Conservation (phyloP, 1,140 invertebrate species). For the Lepidotrigona ventralis region DNA sequence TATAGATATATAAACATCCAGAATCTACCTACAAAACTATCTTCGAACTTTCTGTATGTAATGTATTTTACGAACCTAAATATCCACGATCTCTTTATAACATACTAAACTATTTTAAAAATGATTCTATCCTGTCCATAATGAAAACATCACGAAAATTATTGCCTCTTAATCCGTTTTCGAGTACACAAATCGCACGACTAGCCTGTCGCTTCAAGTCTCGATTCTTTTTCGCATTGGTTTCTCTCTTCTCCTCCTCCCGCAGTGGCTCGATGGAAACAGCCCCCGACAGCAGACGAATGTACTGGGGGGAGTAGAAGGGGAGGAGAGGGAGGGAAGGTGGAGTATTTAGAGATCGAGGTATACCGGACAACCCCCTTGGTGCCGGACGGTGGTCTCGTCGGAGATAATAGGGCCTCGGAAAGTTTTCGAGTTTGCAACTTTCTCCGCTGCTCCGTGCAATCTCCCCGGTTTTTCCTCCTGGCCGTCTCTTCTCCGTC, state of each 20-base stretch:
- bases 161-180: not conserved
- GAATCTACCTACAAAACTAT: not conserved
- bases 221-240: not conserved
- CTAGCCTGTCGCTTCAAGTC: not conserved
- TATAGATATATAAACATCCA: not conserved
- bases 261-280: constrained; percentile 34
- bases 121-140: not conserved
- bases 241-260: not conserved
- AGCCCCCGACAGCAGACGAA: constrained; percentile 48
- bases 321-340: not conserved
- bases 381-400: constrained; percentile 73
- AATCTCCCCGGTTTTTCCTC: constrained; percentile 70
- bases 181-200: not conserved
- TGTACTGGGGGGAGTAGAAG: constrained; percentile 31
- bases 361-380: constrained; percentile 71
- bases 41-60: too few species aligned
- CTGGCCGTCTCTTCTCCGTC: constrained; percentile 54
- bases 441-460: constrained; percentile 68
- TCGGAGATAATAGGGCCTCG: constrained; percentile 73
- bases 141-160: not conserved
- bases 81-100: too few species aligned
- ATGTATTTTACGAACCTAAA: too few species aligned
- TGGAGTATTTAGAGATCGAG: constrained; percentile 70
- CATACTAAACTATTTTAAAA: not conserved
- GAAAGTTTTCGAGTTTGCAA: constrained; percentile 76